These are phyloP conservation scores for Medauroidea extradentata DNA, from an alignment of 1,140 invertebrate genomes.

Conservation along the genomic window DNA sequence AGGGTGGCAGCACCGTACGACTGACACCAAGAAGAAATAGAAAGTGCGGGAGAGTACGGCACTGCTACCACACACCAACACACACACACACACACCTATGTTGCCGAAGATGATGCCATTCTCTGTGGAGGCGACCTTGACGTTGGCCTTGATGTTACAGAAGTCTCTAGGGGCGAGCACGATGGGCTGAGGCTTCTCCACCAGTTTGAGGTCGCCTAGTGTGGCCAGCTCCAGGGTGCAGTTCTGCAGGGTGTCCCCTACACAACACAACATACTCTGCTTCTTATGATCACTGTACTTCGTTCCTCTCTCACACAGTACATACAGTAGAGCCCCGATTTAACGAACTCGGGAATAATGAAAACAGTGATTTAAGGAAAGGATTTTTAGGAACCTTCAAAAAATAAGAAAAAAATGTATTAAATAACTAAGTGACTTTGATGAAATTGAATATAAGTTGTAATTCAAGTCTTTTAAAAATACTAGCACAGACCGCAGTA, in stretches of 20 bases:
- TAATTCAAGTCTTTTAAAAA: no score
- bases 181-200: slow-evolving; percentile 94
- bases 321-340: no score
- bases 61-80: neutral
- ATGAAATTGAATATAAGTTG: no score
- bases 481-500: no score
- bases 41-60: neutral
- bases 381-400: no score
- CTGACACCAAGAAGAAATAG: neutral
- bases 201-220: slow-evolving; percentile 93
- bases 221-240: slow-evolving; percentile 97
- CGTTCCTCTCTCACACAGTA: no score
- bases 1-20: neutral
- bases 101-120: slow-evolving; percentile 99
- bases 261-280: slow-evolving; percentile 6
- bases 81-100: slow-evolving; percentile 64
- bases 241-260: slow-evolving; percentile 92
- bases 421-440: no score
- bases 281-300: no score
- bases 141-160: slow-evolving; percentile 96
- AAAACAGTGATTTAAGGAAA: no score
- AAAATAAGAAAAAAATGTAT: no score
- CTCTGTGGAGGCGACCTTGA: slow-evolving; percentile 93
- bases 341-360: no score
- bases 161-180: slow-evolving; percentile 96